A percentile compares a stretch with the other conserved stretches of the same genome.
These are phyloP conservation scores for Nasua narica DNA, from an alignment of 2,797 vertebrate species.

Conservation along the genomic window DNA sequence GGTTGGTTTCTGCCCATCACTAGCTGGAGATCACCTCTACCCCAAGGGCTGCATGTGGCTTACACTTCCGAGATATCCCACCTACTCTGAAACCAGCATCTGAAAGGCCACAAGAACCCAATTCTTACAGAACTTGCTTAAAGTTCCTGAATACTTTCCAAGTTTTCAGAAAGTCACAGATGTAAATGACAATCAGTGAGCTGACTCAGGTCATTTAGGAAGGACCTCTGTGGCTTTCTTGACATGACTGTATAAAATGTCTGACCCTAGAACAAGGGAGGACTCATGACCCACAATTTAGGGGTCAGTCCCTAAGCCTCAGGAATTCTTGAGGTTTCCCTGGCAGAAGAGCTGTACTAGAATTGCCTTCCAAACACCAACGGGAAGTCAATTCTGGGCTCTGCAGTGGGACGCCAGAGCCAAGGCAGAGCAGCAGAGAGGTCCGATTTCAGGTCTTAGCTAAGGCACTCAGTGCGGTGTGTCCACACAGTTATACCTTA, in stretches of 20 bases:
- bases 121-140: neutral
- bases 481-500: neutral
- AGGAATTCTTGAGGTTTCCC: neutral
- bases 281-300: neutral
- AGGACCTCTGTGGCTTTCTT: neutral
- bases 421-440: neutral
- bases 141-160: neutral
- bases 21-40: neutral
- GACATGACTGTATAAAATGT: neutral
- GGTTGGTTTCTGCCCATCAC: too few relatives aligned
- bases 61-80: neutral
- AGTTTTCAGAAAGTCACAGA: neutral
- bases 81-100: neutral
- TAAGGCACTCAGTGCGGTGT: neutral
- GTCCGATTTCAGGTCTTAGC: neutral
- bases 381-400: neutral
- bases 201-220: neutral
- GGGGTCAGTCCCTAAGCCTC: neutral
- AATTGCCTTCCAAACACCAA: neutral
- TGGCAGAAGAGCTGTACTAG: neutral
- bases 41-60: neutral
- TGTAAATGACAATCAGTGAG: neutral
- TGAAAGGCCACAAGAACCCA: neutral
- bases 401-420: neutral
- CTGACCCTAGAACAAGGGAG: neutral